phyloP scores from a whole-genome alignment of 2,888 invertebrate genomes.

The Mesorhabditis belari region DNA sequence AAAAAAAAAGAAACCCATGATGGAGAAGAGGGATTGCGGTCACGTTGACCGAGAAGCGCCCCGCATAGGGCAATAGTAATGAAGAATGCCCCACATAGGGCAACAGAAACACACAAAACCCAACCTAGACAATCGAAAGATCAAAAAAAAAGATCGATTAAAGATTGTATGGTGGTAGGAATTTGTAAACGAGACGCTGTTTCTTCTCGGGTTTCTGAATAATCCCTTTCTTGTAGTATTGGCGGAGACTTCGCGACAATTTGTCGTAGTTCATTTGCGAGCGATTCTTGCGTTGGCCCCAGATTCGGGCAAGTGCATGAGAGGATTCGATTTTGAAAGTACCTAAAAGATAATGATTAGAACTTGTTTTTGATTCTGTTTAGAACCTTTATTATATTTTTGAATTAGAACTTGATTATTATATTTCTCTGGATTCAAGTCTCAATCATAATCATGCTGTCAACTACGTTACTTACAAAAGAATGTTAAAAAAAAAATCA shows the following conservation, averaged over 20 bases:
- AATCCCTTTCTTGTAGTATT: constrained; percentile 84
- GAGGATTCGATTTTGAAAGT: constrained; percentile 98
- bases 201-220: constrained; percentile 96
- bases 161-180: constrained; percentile 58
- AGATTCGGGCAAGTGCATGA: constrained; percentile 87
- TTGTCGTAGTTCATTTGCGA: constrained; percentile 99
- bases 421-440: too few species aligned
- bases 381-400: neutral
- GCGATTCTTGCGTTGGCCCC: constrained; percentile 95
- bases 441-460: too few species aligned
- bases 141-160: constrained; percentile 5
- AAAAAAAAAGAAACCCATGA: too few species aligned
- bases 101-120: neutral
- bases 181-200: constrained; percentile 95
- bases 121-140: too few species aligned
- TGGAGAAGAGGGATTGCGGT: too few species aligned
- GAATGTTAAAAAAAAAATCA: too few species aligned
- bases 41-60: too few species aligned
- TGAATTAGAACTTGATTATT: too few species aligned
- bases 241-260: constrained; percentile 87
- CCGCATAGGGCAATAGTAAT: neutral
- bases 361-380: neutral
- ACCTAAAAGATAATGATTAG: constrained; percentile 44
- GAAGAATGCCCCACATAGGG: neutral
- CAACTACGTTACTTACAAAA: too few species aligned